Evolutionary conservation across 2,797 vertebrate species (phyloP), one percentile per base, ranked within the genome.

Genomic region (Dendrocincla fuliginosa): DNA sequence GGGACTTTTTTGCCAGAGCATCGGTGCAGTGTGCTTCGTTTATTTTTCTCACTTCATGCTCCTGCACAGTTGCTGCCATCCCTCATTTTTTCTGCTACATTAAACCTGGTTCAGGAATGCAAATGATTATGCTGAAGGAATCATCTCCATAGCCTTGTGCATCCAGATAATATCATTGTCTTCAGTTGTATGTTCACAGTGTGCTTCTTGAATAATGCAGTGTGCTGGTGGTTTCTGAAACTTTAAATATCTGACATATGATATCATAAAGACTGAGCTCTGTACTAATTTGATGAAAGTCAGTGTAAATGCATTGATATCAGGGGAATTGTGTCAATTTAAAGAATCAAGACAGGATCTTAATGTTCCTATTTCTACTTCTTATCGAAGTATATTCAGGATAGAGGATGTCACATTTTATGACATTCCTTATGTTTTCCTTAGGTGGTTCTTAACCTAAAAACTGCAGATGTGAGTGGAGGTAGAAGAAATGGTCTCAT

Each of bases 41-140:
- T 76, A 16, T 73, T 88, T 79, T 90, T 42, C 69, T 91, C 65
- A 49, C 84, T 93, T 88, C 50, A 28, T 84, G 70, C 84, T 92
- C 32, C 61, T 83, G 50, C 39, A 42, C 16, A 75, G 71, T 73
- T 65, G 42, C 79, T 92, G 71, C 92, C 76, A 68, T 81, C 84
- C 73, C 79, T 78, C 73, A 49, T 96, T 92, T 89, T 87, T 78
- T 67, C 32, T 41, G 69, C 50, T 81, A 78, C 39, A n/a, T 94
- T 88, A 87, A 89, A 69, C 57, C 50, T 61, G 47, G 42, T 65
- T 96, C 52, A 56, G 65, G 73, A 93, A 88, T 87, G 65, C 79
- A 84, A 60, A 59, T 88, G 65, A 50, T 84, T 57, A 27, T 59
- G 33, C 46, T 64, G 42, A 67, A 47, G 84, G 60, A 92, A 89